These are phyloP conservation scores for Tamandua tetradactyla DNA, from an alignment of 2,797 vertebrate species.

Conservation along the genomic window DNA sequence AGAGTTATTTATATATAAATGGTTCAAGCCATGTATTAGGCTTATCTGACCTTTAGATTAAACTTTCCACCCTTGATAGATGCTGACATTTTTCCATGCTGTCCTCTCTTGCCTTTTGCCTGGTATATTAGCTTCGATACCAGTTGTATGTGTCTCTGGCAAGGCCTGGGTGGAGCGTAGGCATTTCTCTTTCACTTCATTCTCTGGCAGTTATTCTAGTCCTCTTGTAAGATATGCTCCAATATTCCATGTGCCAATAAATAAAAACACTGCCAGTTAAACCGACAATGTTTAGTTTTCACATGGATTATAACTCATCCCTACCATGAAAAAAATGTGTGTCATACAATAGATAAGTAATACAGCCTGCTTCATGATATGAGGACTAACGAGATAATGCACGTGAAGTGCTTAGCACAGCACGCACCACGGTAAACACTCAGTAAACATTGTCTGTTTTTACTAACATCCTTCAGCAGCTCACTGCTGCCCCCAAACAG, in stretches of 20 bases:
- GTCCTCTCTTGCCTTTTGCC: background rate
- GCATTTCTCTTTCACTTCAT: background rate
- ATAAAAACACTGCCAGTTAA: background rate
- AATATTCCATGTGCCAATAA: background rate
- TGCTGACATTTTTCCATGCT: background rate
- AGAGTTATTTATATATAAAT: background rate
- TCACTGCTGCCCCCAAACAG: background rate
- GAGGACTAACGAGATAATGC: background rate
- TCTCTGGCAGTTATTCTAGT: background rate
- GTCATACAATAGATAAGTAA: background rate
- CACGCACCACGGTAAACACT: background rate
- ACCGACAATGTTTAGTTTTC: background rate
- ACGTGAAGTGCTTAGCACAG: background rate
- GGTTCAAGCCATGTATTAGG: background rate
- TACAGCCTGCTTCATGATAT: background rate
- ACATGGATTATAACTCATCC: background rate
- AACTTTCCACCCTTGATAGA: background rate
- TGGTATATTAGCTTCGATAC: background rate
- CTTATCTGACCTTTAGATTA: background rate
- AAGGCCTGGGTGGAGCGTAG: background rate
- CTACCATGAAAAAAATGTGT: background rate
- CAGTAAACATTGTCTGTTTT: background rate
- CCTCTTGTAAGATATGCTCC: background rate
- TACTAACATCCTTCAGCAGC: background rate
- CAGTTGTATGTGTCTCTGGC: background rate